Base-by-base conservation (phyloP, 2,113 vertebrate species). In the Myiagra hebetior region DNA sequence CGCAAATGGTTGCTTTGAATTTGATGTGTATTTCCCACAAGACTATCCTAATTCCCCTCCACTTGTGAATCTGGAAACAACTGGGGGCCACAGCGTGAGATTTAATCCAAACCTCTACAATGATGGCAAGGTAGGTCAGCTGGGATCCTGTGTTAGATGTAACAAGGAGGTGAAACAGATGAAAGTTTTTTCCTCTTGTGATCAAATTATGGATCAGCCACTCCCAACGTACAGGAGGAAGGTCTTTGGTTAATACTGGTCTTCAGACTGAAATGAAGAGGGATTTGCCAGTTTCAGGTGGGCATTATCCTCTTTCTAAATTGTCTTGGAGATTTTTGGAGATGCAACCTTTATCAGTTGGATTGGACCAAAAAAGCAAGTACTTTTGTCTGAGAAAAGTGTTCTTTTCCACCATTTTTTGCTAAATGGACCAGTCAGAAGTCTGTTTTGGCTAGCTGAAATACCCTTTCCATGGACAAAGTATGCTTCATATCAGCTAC, bases 91-190 rank as follows among this genome's bases (percentile, higher is more conserved):
- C 97, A 99, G 99, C 0, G 99, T 99, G 89, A 98, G 99, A 94
- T 99, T 99, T 96, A 99, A 99, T 98, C 99, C 99, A 84, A 99
- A 99, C 96, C 99, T 99, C 97, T 99, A 99, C 98, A 99, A 99
- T 30, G 99, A 99, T 77, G 99, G 99, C 98, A 99, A 99, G 98
- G 99, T 99, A 94, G 37, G 93, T 59, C 39, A 70, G 6, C 35
- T 93, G 93, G 37, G 37, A 47, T 83, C 62, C 78, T 63, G 63
- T 62, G 55, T 53, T 4, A 50, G 28, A 12, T 50, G 3, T 77
- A 19, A 64, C 22, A 64, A 52, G 28, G 28, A 87, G 59, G 27
- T 50, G 73, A 63, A 88, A 73, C 1, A 0, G 24, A n/a, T 52
- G 16, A 31, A 52, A 56, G 17, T 4, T 35, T 13, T 49, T 49